Percentiles rank a stretch among this genome's conserved stretches.
Evolutionary conservation across 2,888 invertebrate species (phyloP).

Genomic region (Epistrophella euchroma): DNA sequence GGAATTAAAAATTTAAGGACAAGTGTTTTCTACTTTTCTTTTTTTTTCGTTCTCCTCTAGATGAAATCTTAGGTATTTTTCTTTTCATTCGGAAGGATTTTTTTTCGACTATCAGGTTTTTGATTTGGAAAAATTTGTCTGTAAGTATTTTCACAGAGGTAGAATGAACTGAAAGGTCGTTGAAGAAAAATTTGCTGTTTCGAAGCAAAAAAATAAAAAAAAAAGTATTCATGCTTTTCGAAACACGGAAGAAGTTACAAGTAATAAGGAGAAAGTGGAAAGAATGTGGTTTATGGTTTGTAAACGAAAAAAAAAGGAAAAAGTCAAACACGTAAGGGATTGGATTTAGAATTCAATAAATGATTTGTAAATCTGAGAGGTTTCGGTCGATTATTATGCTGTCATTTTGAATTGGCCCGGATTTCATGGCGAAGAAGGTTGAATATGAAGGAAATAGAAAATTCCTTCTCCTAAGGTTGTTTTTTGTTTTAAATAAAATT

Average conservation of each 20-base stretch:
- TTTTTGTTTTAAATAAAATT: not conserved
- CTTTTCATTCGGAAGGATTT: constrained; percentile 50
- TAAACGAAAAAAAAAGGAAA: not conserved
- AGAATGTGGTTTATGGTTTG: constrained; percentile 24
- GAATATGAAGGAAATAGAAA: not conserved
- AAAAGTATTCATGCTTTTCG: constrained; percentile 1
- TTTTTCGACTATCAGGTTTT: constrained; percentile 22
- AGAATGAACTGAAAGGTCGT: constrained; percentile 25
- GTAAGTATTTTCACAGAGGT: constrained; percentile 30
- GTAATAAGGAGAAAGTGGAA: constrained; percentile 36
- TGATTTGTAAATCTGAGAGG: constrained; percentile 30
- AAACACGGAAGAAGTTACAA: constrained; percentile 31
- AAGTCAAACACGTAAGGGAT: constrained; percentile 43
- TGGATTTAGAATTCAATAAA: constrained; percentile 35
- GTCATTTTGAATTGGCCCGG: constrained; percentile 22
- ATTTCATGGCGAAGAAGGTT: not conserved
- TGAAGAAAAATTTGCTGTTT: constrained; percentile 13
- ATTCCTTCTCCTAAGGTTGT: no score
- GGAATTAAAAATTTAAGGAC: constrained; percentile 74
- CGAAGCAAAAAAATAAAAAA: not conserved
- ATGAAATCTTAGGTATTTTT: constrained; percentile 62
- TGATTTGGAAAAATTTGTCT: constrained; percentile 47
- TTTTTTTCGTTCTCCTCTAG: constrained; percentile 5
- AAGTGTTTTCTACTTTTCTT: constrained; percentile 52
- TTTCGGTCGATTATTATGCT: constrained; percentile 25